Evolutionary conservation across 2,888 invertebrate genomes (phyloP).

Genomic region (Argyresthia goedartella): DNA sequence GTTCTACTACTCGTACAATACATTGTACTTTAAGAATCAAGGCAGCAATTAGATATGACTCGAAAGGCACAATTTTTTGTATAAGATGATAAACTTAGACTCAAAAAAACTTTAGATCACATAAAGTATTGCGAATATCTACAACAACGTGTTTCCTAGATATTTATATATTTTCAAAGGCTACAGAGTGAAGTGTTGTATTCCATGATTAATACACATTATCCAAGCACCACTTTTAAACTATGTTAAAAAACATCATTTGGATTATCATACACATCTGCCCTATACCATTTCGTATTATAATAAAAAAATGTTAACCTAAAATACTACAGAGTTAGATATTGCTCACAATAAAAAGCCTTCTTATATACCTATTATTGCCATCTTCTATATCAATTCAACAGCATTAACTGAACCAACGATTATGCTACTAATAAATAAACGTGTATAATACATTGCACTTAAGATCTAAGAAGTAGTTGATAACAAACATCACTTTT

Average conservation of each 20-base stretch:
- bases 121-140: background rate
- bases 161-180: background rate
- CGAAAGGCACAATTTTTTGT: constrained; percentile 56
- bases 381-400: constrained; percentile 44
- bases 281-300: constrained; percentile 36
- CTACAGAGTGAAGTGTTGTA: background rate
- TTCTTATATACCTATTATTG: constrained; percentile 60
- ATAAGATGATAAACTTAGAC: constrained; percentile 28
- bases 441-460: constrained; percentile 24
- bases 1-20: constrained; percentile 27
- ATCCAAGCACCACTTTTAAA: constrained; percentile 45
- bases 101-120: constrained; percentile 12
- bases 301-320: constrained; percentile 3
- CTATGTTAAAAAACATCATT: constrained; percentile 31
- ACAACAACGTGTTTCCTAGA: background rate
- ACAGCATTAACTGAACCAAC: constrained; percentile 21
- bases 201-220: constrained; percentile 20
- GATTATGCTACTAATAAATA: constrained; percentile 29
- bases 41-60: constrained; percentile 65
- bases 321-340: constrained; percentile 3
- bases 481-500: background rate
- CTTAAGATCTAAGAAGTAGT: background rate
- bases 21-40: constrained; percentile 16
- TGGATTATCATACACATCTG: constrained; percentile 18
- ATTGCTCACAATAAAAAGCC: constrained; percentile 24